Percentiles rank a stretch among this genome's conserved stretches.
Conservation (phyloP, 2,113 vertebrate genomes). For the Eolophus roseicapilla region DNA sequence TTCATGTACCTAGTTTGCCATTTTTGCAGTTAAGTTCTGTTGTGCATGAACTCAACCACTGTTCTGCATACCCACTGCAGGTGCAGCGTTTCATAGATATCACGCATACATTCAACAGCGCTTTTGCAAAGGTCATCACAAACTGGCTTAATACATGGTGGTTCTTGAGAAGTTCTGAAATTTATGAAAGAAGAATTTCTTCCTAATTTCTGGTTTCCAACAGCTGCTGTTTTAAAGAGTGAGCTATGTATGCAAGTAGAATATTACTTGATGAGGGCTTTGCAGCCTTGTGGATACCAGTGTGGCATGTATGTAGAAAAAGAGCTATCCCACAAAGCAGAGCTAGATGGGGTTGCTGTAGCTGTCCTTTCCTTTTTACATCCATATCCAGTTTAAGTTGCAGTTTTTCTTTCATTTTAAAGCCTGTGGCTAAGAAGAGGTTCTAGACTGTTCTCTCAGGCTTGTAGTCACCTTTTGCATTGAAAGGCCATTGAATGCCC, state of each 20-base stretch:
- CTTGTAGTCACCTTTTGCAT: not conserved
- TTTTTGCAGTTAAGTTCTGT: not conserved
- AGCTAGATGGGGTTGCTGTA: not conserved
- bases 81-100: not conserved
- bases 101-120: accelerated
- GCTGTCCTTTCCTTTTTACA: not conserved
- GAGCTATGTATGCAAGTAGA: not conserved
- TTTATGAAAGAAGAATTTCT: not conserved
- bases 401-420: not conserved
- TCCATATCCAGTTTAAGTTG: not conserved
- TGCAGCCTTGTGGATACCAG: not conserved
- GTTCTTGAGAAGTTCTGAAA: not conserved
- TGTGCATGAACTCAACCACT: not conserved
- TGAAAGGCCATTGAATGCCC: not conserved
- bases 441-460: not conserved
- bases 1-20: not conserved
- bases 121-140: not conserved
- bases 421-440: not conserved
- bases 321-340: not conserved
- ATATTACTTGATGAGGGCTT: not conserved
- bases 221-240: not conserved
- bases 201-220: not conserved
- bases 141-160: not conserved
- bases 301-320: not conserved
- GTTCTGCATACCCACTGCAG: not conserved